Evolutionary conservation across 2,113 vertebrate genomes (phyloP).

Genomic region (Perognathus longimembris): DNA sequence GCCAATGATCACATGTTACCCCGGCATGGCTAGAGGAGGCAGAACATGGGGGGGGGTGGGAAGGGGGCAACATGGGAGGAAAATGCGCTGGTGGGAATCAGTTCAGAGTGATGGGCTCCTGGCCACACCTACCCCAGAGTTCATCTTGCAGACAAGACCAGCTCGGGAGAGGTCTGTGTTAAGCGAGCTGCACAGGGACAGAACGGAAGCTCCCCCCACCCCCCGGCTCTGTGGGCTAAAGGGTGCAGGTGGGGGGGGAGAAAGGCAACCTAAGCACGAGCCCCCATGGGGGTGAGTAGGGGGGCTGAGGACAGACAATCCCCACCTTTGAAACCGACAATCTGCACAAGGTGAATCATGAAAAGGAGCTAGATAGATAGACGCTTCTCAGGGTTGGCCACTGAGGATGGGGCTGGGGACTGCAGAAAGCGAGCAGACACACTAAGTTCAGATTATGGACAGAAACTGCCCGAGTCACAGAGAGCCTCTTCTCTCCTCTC

Average conservation of each 20-base stretch:
- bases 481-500: background rate
- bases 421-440: background rate
- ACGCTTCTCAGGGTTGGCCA: background rate
- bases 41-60: background rate
- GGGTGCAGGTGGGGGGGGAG: too few species aligned
- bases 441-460: background rate
- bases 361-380: background rate
- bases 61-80: background rate
- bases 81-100: background rate
- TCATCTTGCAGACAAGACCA: background rate
- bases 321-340: background rate
- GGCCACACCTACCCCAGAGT: background rate
- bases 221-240: background rate
- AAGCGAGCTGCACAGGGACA: background rate
- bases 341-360: background rate
- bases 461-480: background rate
- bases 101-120: background rate
- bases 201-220: background rate
- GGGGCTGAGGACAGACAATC: too few species aligned
- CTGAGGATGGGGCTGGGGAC: background rate
- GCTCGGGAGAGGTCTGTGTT: background rate
- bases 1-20: background rate
- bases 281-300: background rate
- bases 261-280: background rate
- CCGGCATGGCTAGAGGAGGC: background rate